Evolutionary conservation across 2,797 vertebrate species (phyloP), one percentile per base, ranked within the genome.

Genomic region (Tarsius wallacei): DNA sequence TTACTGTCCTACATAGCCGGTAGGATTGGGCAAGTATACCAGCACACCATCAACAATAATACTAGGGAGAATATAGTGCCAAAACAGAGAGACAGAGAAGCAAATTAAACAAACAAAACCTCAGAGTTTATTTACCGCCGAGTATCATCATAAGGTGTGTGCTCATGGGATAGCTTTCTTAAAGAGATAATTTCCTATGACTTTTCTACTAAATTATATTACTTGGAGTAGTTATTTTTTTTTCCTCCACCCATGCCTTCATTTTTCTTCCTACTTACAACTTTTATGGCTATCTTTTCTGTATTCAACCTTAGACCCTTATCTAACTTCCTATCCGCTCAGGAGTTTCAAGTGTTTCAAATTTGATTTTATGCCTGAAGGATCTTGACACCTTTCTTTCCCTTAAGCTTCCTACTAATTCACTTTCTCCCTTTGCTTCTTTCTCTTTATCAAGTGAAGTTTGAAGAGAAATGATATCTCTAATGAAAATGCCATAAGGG

Each of bases 281-380:
- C 7, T 87, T 51, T 76, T 63, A 63, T 7, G 49, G 51, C 90
- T 85, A 64, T 80, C 7, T 74, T 78, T 64, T 91, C 22, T 51
- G 3, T 73, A 87, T 64, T 9, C 6, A 91, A 76, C 24, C 33
- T 80, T 71, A 81, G 5, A 78, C 11, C 11, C 33, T 26, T 77
- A 95, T 49, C 61, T 59, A 83, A 49, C 15, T 86, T 97, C 42
- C 28, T 84, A 85, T 64, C 55, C 77, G 87, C 78, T 94, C 90
- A 94, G 31, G 53, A 76, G 36, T 94, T 94, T 89, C 74, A 86
- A 93, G 55, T 92, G 33, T 92, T 96, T 95, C 86, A 90, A 96
- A 97, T 96, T 94, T 91, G 76, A 90, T 96, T 97, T 95, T 96
- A 88, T 87, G 57, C 91, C 68, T 87, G 51, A 96, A 93, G 51